phyloP scores from a whole-genome alignment of 2,113 vertebrate genomes.

The Rhadina sibilatrix region DNA sequence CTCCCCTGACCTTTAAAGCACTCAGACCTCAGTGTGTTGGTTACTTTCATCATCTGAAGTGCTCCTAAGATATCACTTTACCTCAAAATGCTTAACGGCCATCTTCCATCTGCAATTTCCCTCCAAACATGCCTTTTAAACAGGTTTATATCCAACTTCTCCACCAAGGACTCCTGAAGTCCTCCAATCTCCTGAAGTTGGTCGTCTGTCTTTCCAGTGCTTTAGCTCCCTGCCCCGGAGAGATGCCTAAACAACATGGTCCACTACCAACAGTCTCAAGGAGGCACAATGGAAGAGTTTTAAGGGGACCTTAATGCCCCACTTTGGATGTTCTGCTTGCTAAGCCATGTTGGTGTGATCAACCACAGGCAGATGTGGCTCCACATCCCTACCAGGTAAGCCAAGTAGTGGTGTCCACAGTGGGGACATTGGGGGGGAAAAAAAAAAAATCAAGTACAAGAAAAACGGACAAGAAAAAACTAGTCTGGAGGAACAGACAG shows the following conservation, averaged over 20 bases:
- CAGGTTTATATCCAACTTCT: neutral
- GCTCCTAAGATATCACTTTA: neutral
- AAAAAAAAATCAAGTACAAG: neutral
- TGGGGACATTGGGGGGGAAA: neutral
- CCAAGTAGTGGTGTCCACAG: neutral
- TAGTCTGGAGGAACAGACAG: neutral
- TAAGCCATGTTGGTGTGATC: neutral
- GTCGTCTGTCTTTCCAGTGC: neutral
- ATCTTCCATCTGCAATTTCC: neutral
- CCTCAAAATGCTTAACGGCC: neutral
- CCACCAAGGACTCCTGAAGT: neutral
- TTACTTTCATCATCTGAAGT: neutral
- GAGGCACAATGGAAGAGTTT: neutral
- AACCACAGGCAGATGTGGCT: neutral
- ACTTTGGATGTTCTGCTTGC: neutral
- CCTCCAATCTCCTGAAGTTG: neutral
- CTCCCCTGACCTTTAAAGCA: neutral
- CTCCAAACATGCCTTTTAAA: neutral
- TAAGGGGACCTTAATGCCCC: neutral
- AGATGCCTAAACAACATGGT: neutral
- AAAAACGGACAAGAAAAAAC: neutral
- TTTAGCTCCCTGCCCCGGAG: neutral
- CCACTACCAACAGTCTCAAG: neutral
- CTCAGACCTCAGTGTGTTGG: neutral
- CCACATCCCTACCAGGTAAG: neutral